Conservation (phyloP, 2,888 invertebrate genomes). For the Tetanocera ferruginea region DNA sequence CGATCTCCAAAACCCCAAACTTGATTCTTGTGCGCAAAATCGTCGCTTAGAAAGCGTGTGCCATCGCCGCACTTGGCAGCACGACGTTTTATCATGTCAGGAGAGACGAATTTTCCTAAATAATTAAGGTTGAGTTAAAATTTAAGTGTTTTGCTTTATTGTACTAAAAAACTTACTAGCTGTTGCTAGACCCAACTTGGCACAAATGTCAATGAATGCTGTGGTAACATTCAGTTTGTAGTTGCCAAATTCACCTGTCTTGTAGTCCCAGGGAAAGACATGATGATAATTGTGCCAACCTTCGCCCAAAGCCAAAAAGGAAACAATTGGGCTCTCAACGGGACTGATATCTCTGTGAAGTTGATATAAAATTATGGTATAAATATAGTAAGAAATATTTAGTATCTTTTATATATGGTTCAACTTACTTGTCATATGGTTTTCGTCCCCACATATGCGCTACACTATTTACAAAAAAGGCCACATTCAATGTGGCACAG, state of each 20-base stretch:
- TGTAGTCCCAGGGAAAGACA: conserved; percentile 79
- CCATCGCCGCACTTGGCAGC: conserved; percentile 76
- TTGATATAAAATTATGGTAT: conserved; percentile 11
- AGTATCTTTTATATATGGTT: not conserved
- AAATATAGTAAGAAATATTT: not conserved
- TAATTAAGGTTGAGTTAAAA: not conserved
- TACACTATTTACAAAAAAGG: conserved; percentile 94
- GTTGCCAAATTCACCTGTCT: conserved; percentile 77
- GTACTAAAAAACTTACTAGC: conserved; percentile 76
- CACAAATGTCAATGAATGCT: conserved; percentile 83
- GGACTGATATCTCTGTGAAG: conserved; percentile 78
- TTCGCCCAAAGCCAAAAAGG: conserved; percentile 83
- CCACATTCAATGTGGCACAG: conserved; percentile 87
- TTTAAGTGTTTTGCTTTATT: too few relatives aligned
- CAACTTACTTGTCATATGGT: conserved; percentile 86
- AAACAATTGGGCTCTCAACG: conserved; percentile 80
- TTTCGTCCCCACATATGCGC: conserved; percentile 94
- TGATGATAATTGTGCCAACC: conserved; percentile 90
- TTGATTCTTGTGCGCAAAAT: conserved; percentile 64
- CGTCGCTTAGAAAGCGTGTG: conserved; percentile 68
- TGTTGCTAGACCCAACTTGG: conserved; percentile 85
- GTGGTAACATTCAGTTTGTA: conserved; percentile 81
- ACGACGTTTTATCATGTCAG: conserved; percentile 73
- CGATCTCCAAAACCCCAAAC: conserved; percentile 78
- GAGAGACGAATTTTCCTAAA: conserved; percentile 73